Evolutionary conservation across 2,797 vertebrate genomes (phyloP), one percentile per base, ranked within the genome.

Genomic region (Rhadinocentrus ornatus): DNA sequence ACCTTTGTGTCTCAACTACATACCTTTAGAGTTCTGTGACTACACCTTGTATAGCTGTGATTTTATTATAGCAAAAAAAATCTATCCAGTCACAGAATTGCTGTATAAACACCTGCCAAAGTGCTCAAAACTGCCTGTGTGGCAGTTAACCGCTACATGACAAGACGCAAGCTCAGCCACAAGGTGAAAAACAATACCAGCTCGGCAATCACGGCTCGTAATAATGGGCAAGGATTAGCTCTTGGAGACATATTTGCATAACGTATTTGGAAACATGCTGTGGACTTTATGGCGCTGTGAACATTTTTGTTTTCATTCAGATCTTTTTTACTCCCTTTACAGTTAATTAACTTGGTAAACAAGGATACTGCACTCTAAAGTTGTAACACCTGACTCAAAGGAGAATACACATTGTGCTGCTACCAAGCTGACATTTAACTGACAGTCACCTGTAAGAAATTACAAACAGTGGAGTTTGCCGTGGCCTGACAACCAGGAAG

Each of bases 381-480:
- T 82, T 78, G 57, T 64, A 75, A 77, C 83, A 91, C 87, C 90
- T 86, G 89, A 91, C 83, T 82, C 78, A 77, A 84, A 82, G 81
- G 73, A 81, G 70, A 84, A 77, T 85, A 84, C 75, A 62, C 77
- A 69, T 85, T 62, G 57, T 64, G 80, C 48, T 61, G 50, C 57
- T 66, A 27, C 62, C 1, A 62, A 68, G 75, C 67, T 78, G 84
- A 83, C 79, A 78, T 76, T 84, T 71, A 62, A 80, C 82, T 85
- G 85, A 88, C 84, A 83, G 85, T 92, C 92, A 94, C 94, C 93
- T 94, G 93, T 86, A 89, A 93, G 80, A 88, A 82, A 95, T 95
- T 94, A 95, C 75, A 81, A 88, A 86, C 77, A 89, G 89, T 69
- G 81, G 66, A 81, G 93, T 89, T 90, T 91, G 93, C 93, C 81